Percentiles rank a stretch among this genome's conserved stretches.
Conservation (phyloP, 2,888 invertebrate species). For the Campopleginae sp. region DNA sequence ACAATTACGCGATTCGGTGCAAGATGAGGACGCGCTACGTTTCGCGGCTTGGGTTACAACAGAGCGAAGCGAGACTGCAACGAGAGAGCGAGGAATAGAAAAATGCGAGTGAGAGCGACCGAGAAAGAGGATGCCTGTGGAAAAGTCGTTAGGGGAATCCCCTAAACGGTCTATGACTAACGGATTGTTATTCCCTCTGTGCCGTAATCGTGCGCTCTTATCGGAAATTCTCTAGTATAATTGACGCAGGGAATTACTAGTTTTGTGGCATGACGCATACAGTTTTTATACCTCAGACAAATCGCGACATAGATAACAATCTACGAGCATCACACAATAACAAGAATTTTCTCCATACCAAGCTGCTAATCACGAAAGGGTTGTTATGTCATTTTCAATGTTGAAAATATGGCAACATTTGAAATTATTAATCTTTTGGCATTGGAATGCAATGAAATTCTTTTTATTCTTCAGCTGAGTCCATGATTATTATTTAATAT, state of each 20-base stretch:
- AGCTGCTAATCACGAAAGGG: neutral
- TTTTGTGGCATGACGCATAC: conserved; percentile 61
- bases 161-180: conserved; percentile 59
- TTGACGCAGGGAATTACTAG: conserved; percentile 44
- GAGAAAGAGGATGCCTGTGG: neutral
- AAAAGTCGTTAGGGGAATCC: conserved; percentile 48
- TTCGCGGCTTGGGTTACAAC: neutral
- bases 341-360: conserved; percentile 1
- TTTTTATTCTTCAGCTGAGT: too few species aligned
- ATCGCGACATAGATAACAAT: conserved; percentile 53
- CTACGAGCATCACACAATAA: conserved; percentile 17
- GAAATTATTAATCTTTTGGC: too few species aligned
- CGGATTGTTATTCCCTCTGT: conserved; percentile 49
- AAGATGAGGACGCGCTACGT: conserved; percentile 29
- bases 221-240: conserved; percentile 59
- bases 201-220: conserved; percentile 54
- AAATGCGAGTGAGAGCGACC: neutral
- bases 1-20: conserved; percentile 45
- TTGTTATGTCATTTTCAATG: neutral
- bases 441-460: too few species aligned
- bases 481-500: too few species aligned
- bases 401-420: too few species aligned
- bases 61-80: neutral
- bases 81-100: neutral
- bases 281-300: conserved; percentile 37